Conservation (phyloP, 1,140 invertebrate species). For the Rhopalosiphum padi region DNA sequence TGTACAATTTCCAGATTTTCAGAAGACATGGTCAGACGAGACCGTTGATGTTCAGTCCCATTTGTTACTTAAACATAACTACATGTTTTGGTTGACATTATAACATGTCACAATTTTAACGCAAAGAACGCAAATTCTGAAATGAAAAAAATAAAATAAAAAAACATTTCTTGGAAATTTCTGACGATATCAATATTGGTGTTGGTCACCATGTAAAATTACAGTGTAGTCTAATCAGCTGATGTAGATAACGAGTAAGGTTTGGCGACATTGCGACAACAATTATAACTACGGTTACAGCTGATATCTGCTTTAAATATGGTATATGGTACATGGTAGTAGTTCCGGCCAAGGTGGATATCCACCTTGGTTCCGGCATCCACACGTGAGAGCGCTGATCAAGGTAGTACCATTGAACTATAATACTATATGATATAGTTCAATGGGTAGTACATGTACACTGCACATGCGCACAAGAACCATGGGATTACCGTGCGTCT, state of each 20-base stretch:
- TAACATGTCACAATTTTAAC: constrained; percentile 24
- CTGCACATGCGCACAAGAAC: no score
- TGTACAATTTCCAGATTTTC: constrained; percentile 70
- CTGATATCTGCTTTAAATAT: no score
- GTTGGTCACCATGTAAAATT: constrained; percentile 26
- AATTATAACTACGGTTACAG: no score
- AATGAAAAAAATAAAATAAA: constrained; percentile 37
- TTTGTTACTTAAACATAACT: constrained; percentile 9
- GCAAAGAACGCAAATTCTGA: constrained; percentile 40
- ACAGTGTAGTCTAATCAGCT: constrained; percentile 45
- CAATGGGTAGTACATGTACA: no score
- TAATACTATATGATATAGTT: no score
- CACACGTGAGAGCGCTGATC: no score
- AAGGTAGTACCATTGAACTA: no score
- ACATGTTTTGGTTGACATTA: neutral
- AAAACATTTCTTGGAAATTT: constrained; percentile 51
- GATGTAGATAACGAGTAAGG: constrained; percentile 28
- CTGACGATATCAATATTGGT: constrained; percentile 31
- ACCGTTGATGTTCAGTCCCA: constrained; percentile 89
- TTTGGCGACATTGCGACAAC: no score
- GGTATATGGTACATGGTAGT: no score
- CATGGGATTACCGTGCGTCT: no score
- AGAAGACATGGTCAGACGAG: constrained; percentile 67
- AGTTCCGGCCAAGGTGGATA: no score
- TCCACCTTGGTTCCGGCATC: no score